Evolutionary conservation across 2,113 vertebrate genomes (phyloP).

Genomic region (Podarcis raffonei): DNA sequence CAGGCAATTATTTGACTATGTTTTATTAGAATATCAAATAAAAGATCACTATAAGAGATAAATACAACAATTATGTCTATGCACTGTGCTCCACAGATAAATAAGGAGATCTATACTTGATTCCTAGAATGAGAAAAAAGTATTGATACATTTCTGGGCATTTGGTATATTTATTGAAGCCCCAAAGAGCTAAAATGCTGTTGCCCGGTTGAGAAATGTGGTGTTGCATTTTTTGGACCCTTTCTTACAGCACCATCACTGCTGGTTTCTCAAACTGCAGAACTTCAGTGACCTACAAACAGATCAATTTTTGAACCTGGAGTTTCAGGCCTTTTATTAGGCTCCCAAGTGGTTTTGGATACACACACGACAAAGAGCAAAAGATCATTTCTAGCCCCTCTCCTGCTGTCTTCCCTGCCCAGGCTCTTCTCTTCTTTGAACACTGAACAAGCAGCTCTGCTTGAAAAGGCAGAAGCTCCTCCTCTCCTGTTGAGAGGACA

Average conservation of each 20-base stretch:
- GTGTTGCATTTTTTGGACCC: not conserved
- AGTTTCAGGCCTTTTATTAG: not conserved
- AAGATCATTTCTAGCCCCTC: not conserved
- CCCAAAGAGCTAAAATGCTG: not conserved
- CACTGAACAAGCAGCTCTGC: not conserved
- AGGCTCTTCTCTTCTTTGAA: not conserved
- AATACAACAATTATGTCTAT: not conserved
- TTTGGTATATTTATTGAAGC: not conserved
- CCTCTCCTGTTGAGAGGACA: not conserved
- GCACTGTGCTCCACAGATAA: not conserved
- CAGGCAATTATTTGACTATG: not conserved
- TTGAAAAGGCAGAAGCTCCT: not conserved
- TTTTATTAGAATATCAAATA: not conserved
- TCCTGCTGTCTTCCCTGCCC: not conserved
- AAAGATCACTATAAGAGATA: not conserved
- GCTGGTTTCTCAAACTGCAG: not conserved
- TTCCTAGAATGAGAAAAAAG: not conserved
- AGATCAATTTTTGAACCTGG: not conserved
- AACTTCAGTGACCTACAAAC: not conserved
- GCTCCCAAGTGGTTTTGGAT: not conserved
- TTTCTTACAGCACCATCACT: not conserved
- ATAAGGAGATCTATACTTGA: not conserved
- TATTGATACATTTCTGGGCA: not conserved
- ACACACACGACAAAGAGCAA: not conserved
- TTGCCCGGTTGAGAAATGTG: not conserved